These are phyloP conservation scores for Auanema freiburgensis DNA, from an alignment of 2,888 invertebrate species.

Conservation along the genomic window DNA sequence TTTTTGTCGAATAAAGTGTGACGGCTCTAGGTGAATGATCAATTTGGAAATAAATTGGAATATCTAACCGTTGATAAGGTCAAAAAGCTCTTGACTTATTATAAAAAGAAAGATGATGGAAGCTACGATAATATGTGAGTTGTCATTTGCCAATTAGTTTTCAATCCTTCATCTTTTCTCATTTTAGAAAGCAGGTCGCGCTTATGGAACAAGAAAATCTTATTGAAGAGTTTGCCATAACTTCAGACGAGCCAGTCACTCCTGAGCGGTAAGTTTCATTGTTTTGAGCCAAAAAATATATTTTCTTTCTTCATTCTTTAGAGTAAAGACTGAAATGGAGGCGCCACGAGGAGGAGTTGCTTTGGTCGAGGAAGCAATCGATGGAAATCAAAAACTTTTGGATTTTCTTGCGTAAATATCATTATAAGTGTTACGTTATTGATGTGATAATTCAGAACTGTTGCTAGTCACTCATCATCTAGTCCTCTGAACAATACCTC, in stretches of 20 bases:
- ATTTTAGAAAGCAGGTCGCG: background rate
- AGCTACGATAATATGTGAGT: slow-evolving; percentile 28
- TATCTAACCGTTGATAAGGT: slow-evolving; percentile 21
- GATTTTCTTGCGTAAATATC: slow-evolving; percentile 17
- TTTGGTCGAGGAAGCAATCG: slow-evolving; percentile 14
- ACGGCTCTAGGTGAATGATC: slow-evolving; percentile 20
- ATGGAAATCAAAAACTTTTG: slow-evolving; percentile 15
- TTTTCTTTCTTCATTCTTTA: too few species aligned
- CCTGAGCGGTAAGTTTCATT: too few species aligned
- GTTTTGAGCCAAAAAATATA: too few species aligned
- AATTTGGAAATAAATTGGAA: slow-evolving; percentile 23
- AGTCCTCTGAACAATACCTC: too few species aligned
- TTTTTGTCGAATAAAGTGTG: background rate
- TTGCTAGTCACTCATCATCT: too few species aligned
- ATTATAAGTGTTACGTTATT: background rate
- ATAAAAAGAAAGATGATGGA: slow-evolving; percentile 33
- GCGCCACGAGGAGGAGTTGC: slow-evolving; percentile 9
- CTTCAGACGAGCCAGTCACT: too few species aligned
- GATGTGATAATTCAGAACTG: background rate
- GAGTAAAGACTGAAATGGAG: slow-evolving; percentile 5
- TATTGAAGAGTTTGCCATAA: too few species aligned
- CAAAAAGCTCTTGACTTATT: slow-evolving; percentile 33
- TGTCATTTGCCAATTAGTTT: too few species aligned
- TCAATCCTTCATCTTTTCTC: background rate
- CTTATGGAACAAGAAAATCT: too few species aligned